A percentile compares a stretch with the other conserved stretches of the same genome.
phyloP scores from a whole-genome alignment of 1,140 invertebrate genomes.

The Idris sp. region DNA sequence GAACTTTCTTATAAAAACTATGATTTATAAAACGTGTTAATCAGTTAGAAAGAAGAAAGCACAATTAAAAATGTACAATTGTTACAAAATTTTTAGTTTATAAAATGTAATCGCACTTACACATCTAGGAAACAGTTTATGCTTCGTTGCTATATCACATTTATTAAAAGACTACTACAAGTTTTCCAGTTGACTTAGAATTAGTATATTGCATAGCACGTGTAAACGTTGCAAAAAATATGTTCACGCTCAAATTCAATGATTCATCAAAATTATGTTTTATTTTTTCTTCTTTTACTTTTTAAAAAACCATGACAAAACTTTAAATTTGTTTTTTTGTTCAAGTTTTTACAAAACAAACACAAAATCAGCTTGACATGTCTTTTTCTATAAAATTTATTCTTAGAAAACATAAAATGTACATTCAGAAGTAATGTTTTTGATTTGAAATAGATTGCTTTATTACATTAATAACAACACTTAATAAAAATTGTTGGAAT shows the following conservation, averaged over 20 bases:
- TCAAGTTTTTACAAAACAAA: too few relatives aligned
- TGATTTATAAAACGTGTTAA: slow-evolving; percentile 24
- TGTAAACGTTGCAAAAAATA: slow-evolving; percentile 29
- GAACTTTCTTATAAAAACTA: slow-evolving; percentile 27
- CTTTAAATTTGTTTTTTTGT: too few relatives aligned
- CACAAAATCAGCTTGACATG: slow-evolving; percentile 9
- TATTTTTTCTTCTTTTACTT: slow-evolving; percentile 2
- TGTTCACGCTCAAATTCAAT: too few relatives aligned
- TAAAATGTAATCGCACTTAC: slow-evolving; percentile 43
- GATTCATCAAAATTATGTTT: too few relatives aligned
- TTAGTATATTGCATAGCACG: slow-evolving; percentile 33
- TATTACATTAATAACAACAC: slow-evolving; percentile 13
- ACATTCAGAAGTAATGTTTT: slow-evolving; percentile 28
- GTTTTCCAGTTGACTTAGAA: slow-evolving; percentile 30
- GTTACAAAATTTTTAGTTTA: slow-evolving; percentile 33
- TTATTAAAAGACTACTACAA: slow-evolving; percentile 36
- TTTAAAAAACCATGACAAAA: slow-evolving; percentile 36
- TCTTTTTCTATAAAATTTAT: slow-evolving; percentile 53
- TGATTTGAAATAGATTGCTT: slow-evolving; percentile 56
- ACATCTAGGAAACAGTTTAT: slow-evolving; percentile 44
- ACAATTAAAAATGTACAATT: slow-evolving; percentile 31
- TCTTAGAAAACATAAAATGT: slow-evolving; percentile 52
- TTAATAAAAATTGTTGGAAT: slow-evolving; percentile 16
- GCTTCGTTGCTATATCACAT: slow-evolving; percentile 47
- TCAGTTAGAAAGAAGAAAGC: slow-evolving; percentile 32